A percentile compares a stretch with the other conserved stretches of the same genome.
These are phyloP conservation scores for Lemur catta DNA, from an alignment of 2,797 vertebrate species.

Conservation along the genomic window DNA sequence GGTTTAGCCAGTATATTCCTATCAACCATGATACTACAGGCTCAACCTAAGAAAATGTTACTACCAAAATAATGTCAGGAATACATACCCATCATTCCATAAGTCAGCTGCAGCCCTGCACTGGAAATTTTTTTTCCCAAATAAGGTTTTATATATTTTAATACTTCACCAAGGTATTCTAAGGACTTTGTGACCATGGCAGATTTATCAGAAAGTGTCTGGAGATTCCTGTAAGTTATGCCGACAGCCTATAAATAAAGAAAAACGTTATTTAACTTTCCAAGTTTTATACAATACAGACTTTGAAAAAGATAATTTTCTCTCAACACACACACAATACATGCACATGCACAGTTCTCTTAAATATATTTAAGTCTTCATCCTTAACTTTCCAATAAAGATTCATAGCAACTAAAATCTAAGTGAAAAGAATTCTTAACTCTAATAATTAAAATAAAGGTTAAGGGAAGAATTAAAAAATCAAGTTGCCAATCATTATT, in stretches of 20 bases:
- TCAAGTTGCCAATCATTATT: conserved; percentile 26
- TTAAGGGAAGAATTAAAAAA: conserved; percentile 44
- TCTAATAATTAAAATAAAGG: conserved; percentile 52
- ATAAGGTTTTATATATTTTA: conserved; percentile 96
- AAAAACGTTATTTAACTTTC: conserved; percentile 60
- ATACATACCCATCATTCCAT: conserved; percentile 91
- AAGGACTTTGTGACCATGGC: conserved; percentile 91
- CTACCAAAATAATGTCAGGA: conserved; percentile 19
- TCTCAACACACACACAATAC: neutral
- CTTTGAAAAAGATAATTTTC: conserved; percentile 22
- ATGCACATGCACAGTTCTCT: neutral
- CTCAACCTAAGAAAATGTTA: conserved; percentile 47
- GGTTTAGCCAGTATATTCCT: neutral
- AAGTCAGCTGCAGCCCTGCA: conserved; percentile 92
- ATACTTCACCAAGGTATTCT: conserved; percentile 93
- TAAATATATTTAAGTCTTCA: conserved; percentile 4
- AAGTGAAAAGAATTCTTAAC: conserved; percentile 30
- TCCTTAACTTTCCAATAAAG: conserved; percentile 37
- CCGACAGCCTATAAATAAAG: conserved; percentile 89
- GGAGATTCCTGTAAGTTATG: conserved; percentile 88
- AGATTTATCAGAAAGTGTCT: conserved; percentile 90
- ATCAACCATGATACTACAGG: neutral
- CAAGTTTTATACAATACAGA: conserved; percentile 37
- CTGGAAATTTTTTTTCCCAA: conserved; percentile 90
- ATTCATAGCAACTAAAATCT: conserved; percentile 30